A percentile compares a stretch with the other conserved stretches of the same genome.
phyloP scores from a whole-genome alignment of 2,888 invertebrate genomes.

The Philopedon plagiatum region DNA sequence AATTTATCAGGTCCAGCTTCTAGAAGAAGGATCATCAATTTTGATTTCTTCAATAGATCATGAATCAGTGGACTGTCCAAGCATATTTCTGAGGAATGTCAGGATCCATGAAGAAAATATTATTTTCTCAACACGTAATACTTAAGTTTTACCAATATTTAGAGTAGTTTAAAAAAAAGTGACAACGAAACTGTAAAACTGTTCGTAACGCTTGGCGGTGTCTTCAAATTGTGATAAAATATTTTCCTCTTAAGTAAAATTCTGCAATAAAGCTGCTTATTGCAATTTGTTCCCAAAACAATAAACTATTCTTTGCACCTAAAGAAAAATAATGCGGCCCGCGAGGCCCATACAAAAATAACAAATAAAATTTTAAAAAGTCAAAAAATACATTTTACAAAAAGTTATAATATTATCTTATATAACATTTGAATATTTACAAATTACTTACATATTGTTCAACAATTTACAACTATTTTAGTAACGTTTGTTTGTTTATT shows the following conservation, averaged over 20 bases:
- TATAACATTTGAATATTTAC: conserved; percentile 66
- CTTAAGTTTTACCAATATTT: no score
- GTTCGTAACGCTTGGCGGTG: not conserved
- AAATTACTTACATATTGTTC: conserved; percentile 64
- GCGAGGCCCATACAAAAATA: conserved; percentile 57
- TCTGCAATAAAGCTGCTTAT: conserved; percentile 43
- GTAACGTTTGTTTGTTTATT: conserved; percentile 24
- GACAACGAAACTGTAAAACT: conserved; percentile 1
- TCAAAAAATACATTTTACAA: conserved; percentile 64
- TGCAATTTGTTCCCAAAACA: conserved; percentile 46
- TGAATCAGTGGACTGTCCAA: no score
- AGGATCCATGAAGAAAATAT: no score
- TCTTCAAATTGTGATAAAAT: not conserved
- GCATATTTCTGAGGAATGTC: no score
- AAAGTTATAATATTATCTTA: conserved; percentile 52
- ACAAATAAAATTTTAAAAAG: conserved; percentile 65
- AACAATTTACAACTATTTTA: conserved; percentile 59
- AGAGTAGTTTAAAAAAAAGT: no score
- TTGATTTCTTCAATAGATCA: no score
- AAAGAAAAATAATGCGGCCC: conserved; percentile 28
- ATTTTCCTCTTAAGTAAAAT: conserved; percentile 16
- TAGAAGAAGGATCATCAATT: no score
- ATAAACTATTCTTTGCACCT: conserved; percentile 34
- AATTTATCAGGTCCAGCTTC: no score
- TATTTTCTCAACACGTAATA: no score